A percentile compares a stretch with the other conserved stretches of the same genome.
Evolutionary conservation across 2,113 vertebrate species (phyloP).

Genomic region (Leucopsar rothschildi): DNA sequence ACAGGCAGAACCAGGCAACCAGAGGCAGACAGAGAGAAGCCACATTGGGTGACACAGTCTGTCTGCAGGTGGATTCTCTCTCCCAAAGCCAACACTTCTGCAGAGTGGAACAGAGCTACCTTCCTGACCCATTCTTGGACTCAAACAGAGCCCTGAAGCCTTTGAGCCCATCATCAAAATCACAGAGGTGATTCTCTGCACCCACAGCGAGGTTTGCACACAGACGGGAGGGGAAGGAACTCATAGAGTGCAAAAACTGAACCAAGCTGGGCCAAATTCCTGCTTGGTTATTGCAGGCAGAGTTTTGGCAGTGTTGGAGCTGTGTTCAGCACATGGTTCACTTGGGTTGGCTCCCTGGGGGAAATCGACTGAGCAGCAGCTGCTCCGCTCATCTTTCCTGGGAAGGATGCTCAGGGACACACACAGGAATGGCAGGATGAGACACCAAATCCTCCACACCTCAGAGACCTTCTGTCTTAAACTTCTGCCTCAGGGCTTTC

Average conservation of each 20-base stretch:
- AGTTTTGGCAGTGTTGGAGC: neutral
- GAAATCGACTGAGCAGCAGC: neutral
- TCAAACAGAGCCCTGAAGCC: neutral
- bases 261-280: neutral
- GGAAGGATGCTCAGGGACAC: neutral
- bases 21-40: neutral
- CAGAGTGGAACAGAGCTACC: neutral
- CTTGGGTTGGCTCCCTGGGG: neutral
- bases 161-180: neutral
- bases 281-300: neutral
- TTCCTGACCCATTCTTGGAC: neutral
- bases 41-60: neutral
- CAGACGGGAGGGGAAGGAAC: neutral
- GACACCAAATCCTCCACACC: fast-evolving
- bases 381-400: neutral
- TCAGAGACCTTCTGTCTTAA: conserved; percentile 54
- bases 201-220: neutral
- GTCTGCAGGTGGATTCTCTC: neutral
- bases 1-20: neutral
- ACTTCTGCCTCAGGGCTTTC: conserved; percentile 67
- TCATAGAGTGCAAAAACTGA: neutral
- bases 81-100: neutral
- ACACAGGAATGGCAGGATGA: fast-evolving
- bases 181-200: neutral
- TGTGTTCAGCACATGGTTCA: fast-evolving